phyloP scores from a whole-genome alignment of 2,797 vertebrate genomes.

The Pangasius sanitwongsei region DNA sequence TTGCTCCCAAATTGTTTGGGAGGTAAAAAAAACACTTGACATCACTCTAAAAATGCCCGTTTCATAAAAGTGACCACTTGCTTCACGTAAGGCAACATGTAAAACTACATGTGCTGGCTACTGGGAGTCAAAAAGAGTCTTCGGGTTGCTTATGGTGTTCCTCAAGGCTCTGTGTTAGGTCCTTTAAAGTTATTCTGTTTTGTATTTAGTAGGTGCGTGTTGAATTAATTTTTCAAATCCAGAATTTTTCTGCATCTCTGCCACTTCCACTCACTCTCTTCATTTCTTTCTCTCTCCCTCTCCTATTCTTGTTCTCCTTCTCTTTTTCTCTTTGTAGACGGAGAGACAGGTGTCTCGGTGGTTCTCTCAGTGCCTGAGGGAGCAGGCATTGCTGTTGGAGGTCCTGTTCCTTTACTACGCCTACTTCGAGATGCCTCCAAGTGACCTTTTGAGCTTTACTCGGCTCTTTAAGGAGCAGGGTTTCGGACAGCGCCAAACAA shows the following conservation, averaged over 20 bases:
- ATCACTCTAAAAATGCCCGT: not conserved
- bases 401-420: conserved; percentile 96
- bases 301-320: not conserved
- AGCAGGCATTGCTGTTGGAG: conserved; percentile 94
- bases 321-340: conserved; percentile 72
- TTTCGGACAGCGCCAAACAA: conserved; percentile 92
- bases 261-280: not conserved
- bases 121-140: not conserved
- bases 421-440: conserved; percentile 92
- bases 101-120: not conserved
- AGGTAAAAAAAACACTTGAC: no score
- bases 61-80: not conserved
- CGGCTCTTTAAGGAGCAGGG: conserved; percentile 95
- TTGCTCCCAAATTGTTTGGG: not conserved
- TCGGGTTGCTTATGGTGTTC: not conserved
- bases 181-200: not conserved
- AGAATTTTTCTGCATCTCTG: not conserved
- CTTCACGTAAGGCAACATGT: not conserved
- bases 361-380: conserved; percentile 93
- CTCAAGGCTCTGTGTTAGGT: not conserved
- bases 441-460: conserved; percentile 85
- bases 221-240: not conserved
- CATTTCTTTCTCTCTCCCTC: not conserved
- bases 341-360: conserved; percentile 93
- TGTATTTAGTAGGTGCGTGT: not conserved